Conservation (phyloP, 2,888 invertebrate species). For the Euclidia mi region DNA sequence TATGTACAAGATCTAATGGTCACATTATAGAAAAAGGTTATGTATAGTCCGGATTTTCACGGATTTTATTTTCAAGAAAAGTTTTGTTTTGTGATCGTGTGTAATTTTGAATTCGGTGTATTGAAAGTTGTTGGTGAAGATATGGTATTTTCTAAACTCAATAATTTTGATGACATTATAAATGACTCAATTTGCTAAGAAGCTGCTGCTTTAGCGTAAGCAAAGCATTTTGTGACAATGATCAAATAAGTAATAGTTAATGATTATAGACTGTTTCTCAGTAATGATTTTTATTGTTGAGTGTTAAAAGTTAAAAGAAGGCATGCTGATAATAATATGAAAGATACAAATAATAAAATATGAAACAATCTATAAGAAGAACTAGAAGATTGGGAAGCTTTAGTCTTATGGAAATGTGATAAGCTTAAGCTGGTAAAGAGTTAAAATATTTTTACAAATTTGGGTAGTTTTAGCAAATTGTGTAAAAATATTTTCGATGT, state of each 20-base stretch:
- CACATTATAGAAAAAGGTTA: conserved; percentile 41
- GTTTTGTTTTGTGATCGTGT: conserved; percentile 41
- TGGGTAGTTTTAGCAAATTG: conserved; percentile 21
- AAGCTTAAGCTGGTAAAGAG: conserved; percentile 69
- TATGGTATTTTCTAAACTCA: conserved; percentile 45
- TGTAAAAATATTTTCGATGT: conserved; percentile 48
- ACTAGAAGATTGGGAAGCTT: conserved; percentile 72
- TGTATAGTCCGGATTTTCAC: conserved; percentile 69
- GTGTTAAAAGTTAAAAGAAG: conserved; percentile 49
- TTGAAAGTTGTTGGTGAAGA: conserved; percentile 54
- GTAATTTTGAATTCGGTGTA: conserved; percentile 45
- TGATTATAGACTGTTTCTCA: conserved; percentile 73
- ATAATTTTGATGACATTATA: conserved; percentile 45
- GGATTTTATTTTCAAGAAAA: conserved; percentile 20
- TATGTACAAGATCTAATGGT: conserved; percentile 47
- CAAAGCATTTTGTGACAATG: conserved; percentile 70
- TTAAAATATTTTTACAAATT: conserved; percentile 60
- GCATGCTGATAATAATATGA: conserved; percentile 60
- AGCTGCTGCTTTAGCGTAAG: conserved; percentile 85
- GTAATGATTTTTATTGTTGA: conserved; percentile 43
- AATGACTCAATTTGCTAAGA: conserved; percentile 70
- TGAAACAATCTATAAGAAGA: conserved; percentile 83
- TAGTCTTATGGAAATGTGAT: conserved; percentile 66
- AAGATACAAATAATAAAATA: conserved; percentile 57
- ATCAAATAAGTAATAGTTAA: conserved; percentile 34